These are phyloP conservation scores for Papilio helenus DNA, from an alignment of 1,140 invertebrate species.

Conservation along the genomic window DNA sequence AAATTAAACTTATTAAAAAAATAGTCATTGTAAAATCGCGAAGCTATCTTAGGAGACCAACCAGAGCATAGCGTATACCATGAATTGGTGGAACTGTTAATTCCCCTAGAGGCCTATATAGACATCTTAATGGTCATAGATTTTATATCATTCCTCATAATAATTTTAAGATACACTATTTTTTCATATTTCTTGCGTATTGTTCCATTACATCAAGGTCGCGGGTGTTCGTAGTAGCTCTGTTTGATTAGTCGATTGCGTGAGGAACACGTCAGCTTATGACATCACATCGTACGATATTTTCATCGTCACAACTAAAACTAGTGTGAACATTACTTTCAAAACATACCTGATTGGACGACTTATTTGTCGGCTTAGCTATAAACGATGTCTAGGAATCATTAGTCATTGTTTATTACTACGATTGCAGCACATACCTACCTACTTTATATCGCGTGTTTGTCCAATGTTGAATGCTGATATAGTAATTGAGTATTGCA, in stretches of 20 bases:
- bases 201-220: constrained; percentile 14
- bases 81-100: too few species aligned
- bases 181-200: neutral
- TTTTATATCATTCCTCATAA: too few species aligned
- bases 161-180: neutral
- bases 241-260: constrained; percentile 40
- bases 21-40: too few species aligned
- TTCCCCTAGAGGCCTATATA: too few species aligned
- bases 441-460: constrained; percentile 10
- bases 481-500: constrained; percentile 29
- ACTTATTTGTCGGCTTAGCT: constrained; percentile 5
- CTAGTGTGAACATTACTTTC: constrained; percentile 14
- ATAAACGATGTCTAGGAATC: constrained; percentile 19
- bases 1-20: too few species aligned
- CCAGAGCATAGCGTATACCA: too few species aligned
- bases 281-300: constrained; percentile 74
- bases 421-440: neutral
- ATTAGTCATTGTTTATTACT: constrained; percentile 35
- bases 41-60: too few species aligned
- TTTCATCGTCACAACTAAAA: constrained; percentile 44
- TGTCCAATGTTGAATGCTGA: constrained; percentile 28
- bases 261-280: constrained; percentile 63
- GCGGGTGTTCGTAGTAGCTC: constrained; percentile 24
- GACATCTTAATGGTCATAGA: too few species aligned
- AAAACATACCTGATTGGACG: constrained; percentile 23